Percentiles rank a stretch among this genome's conserved stretches.
Conservation (phyloP, 2,888 invertebrate species). For the Andrena camellia region DNA sequence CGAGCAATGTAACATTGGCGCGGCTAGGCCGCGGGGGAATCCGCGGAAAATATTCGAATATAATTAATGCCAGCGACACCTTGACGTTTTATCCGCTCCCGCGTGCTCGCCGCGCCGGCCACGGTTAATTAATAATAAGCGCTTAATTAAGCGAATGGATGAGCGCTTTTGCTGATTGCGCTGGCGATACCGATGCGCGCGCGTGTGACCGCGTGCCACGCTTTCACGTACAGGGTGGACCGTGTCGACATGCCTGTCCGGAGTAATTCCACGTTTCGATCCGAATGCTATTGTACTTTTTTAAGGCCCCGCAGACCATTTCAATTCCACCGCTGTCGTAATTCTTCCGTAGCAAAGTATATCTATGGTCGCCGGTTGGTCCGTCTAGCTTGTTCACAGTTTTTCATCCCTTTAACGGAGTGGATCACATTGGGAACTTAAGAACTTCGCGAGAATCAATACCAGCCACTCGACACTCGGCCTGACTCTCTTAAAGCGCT, state of each 20-base stretch:
- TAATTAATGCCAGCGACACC: constrained; percentile 68
- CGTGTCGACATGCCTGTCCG: too few relatives aligned
- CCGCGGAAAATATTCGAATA: constrained; percentile 65
- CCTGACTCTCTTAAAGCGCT: not conserved
- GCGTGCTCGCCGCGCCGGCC: constrained; percentile 50
- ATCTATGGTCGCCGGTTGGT: too few relatives aligned
- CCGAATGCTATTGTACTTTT: too few relatives aligned
- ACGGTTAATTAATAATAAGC: constrained; percentile 75
- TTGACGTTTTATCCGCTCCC: constrained; percentile 72
- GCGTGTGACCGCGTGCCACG: constrained; percentile 28
- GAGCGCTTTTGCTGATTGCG: constrained; percentile 70
- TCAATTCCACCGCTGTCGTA: too few relatives aligned
- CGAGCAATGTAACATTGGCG: constrained; percentile 23
- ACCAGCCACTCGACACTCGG: not conserved
- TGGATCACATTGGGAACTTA: not conserved
- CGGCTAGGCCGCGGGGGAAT: not conserved
- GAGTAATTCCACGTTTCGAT: too few relatives aligned
- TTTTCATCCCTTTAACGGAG: not conserved
- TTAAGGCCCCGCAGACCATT: too few relatives aligned
- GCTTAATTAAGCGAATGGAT: constrained; percentile 75
- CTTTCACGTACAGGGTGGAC: constrained; percentile 20
- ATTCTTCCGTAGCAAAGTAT: too few relatives aligned
- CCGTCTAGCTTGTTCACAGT: too few relatives aligned
- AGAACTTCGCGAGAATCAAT: not conserved
- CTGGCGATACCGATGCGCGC: constrained; percentile 43